These are phyloP conservation scores for Onchidella celtica DNA, from an alignment of 2,888 invertebrate genomes.

Conservation along the genomic window DNA sequence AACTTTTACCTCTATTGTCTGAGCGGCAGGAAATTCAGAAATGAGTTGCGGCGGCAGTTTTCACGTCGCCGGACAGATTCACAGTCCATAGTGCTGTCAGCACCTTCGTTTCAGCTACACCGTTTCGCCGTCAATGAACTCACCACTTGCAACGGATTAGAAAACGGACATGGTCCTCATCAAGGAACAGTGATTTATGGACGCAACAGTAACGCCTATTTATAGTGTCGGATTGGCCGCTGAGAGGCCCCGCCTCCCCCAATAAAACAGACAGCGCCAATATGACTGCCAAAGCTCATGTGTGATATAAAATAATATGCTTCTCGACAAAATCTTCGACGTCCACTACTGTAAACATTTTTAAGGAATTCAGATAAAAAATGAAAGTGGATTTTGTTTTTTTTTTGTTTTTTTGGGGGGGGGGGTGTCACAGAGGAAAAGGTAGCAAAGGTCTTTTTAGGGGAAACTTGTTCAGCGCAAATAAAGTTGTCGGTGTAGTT, in stretches of 20 bases:
- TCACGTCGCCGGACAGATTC: constrained; percentile 41
- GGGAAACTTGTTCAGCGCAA: no score
- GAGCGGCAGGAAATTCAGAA: constrained; percentile 50
- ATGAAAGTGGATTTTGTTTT: no score
- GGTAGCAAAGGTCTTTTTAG: no score
- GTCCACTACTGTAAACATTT: no score
- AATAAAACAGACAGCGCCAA: not conserved
- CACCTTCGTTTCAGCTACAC: constrained; percentile 25
- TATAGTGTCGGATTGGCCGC: not conserved
- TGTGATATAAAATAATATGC: not conserved
- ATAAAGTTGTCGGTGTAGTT: no score
- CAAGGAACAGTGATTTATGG: not conserved
- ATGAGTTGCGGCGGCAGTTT: constrained; percentile 41
- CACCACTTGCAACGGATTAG: not conserved
- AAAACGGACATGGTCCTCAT: not conserved
- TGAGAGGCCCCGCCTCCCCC: not conserved
- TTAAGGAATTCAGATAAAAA: no score
- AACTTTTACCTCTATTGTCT: constrained; percentile 55
- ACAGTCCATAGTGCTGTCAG: constrained; percentile 37
- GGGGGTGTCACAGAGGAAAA: no score
- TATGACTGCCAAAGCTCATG: no score
- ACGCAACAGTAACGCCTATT: constrained; percentile 11
- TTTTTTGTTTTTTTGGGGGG: no score
- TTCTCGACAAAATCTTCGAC: not conserved
- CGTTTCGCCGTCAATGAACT: constrained; percentile 11